A percentile compares a stretch with the other conserved stretches of the same genome.
These are phyloP conservation scores for Andrena marginata DNA, from an alignment of 2,888 invertebrate species.

Conservation along the genomic window DNA sequence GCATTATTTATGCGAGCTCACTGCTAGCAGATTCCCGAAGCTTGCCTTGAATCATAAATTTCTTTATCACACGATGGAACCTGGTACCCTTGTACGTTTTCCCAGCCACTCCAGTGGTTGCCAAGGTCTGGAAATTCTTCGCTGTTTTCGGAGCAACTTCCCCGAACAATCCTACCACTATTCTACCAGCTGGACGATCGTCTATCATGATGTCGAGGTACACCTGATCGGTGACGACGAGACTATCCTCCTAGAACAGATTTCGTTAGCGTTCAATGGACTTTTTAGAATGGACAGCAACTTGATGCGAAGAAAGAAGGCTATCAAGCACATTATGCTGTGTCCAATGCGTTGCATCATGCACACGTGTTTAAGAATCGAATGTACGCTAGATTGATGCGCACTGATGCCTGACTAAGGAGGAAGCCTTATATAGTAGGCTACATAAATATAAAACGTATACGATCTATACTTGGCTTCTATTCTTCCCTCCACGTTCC, in stretches of 20 bases:
- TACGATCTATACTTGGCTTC: conserved; percentile 26
- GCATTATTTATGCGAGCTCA: too few relatives aligned
- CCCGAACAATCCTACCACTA: conserved; percentile 96
- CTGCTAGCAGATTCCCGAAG: background rate
- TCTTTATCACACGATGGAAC: conserved; percentile 94
- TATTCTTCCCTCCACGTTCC: background rate
- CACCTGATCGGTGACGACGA: conserved; percentile 92
- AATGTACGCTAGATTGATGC: background rate
- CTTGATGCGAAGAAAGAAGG: background rate
- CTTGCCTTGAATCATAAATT: conserved; percentile 97
- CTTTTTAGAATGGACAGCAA: background rate
- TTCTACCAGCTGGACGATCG: conserved; percentile 90
- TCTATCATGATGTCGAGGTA: conserved; percentile 93
- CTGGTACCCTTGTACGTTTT: conserved; percentile 91
- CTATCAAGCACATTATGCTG: background rate
- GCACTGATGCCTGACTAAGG: conserved; percentile 14
- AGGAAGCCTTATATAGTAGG: conserved; percentile 68
- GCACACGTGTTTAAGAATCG: conserved; percentile 2
- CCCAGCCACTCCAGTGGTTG: conserved; percentile 91
- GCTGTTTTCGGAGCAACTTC: conserved; percentile 94
- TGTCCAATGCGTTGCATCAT: background rate
- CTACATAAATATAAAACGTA: conserved; percentile 18
- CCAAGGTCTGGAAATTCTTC: conserved; percentile 94
- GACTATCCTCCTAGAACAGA: conserved; percentile 87
- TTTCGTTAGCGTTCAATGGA: background rate